A percentile compares a stretch with the other conserved stretches of the same genome.
Conservation (phyloP, 1,140 invertebrate species). For the Drosophila insularis region DNA sequence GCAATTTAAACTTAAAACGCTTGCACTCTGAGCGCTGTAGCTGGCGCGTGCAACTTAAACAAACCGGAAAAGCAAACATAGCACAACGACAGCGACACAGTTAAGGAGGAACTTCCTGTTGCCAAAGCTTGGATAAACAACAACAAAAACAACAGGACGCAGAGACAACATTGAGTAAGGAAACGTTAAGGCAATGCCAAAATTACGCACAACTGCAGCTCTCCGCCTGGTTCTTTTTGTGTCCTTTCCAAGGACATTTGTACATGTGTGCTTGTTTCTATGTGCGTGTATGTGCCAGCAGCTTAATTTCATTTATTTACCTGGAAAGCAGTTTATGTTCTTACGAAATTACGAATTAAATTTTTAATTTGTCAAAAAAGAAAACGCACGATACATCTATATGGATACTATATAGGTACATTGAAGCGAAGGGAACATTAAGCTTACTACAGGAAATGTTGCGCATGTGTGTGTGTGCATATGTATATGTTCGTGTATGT, state of each 20-base stretch:
- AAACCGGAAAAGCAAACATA: conserved; percentile 79
- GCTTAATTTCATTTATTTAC: conserved; percentile 77
- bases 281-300: conserved; percentile 23
- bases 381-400: conserved; percentile 35
- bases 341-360: conserved; percentile 78
- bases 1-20: conserved; percentile 76
- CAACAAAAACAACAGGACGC: conserved; percentile 26
- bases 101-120: conserved; percentile 77
- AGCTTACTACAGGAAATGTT: conserved; percentile 33
- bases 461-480: not conserved
- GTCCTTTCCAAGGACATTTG: conserved; percentile 51
- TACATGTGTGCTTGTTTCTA: not conserved
- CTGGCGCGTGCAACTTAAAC: conserved; percentile 75
- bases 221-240: not conserved
- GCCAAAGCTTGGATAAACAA: conserved; percentile 48
- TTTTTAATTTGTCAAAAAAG: conserved; percentile 74
- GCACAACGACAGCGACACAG: conserved; percentile 71
- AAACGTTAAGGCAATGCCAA: conserved; percentile 47
- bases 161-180: not conserved
- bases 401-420: not conserved
- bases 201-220: conserved; percentile 23
- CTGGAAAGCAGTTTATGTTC: conserved; percentile 73
- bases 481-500: conserved; percentile 23
- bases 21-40: conserved; percentile 53
- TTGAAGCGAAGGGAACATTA: not conserved